Base-by-base conservation (phyloP, 2,888 invertebrate genomes). In the Ephialtes manifestator region DNA sequence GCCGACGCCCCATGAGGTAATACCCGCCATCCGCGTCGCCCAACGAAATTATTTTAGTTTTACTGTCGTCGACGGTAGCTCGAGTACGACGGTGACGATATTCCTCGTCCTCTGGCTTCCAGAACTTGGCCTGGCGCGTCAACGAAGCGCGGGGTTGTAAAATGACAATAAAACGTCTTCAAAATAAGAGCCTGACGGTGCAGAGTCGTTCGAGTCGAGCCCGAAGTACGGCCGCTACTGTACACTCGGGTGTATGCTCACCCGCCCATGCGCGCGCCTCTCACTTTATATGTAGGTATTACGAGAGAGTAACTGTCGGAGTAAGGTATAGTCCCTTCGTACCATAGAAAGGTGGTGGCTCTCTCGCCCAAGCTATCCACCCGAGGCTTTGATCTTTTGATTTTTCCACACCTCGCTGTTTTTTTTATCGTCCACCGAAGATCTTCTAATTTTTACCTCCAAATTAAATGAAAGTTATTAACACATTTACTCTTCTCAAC, bases 81-180 rank as follows among this genome's bases (percentile, higher is more conserved):
- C 71, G 48, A 31, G 35, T 28, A 55, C 39, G 53, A 46, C 79
- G 75, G 15, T 46, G 68, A 63, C 70, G 70, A 70, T 80, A 84
- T 84, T 71, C 60, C 71, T 48, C 51, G 68, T 76, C 28, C 68
- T 58, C 68, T 58, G 46, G 63, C 43, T 74, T 60, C 51, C 31
- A 46, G 71, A 71, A 83, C 60, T 83, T 79, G 31, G 65, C 11
- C 63, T 48, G 65, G 43, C 71, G 67, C 71, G 65, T 79, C 78
- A 76, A 83, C 83, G 83, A 80, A 80, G 75, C 79, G 65, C 72
- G 67, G 51, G 83, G 85, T 70, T 86, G 81, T 90, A 90, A 89
- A 90, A 89, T 79, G 86, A 86, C 88, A 87, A 89, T 89, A 85
- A 90, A 90, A 89, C 86, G 87, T 88, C 87, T 89, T 86, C 71